Percentiles rank a stretch among this genome's conserved stretches.
phyloP scores from a whole-genome alignment of 2,113 vertebrate species.

The Alexandromys fortis region DNA sequence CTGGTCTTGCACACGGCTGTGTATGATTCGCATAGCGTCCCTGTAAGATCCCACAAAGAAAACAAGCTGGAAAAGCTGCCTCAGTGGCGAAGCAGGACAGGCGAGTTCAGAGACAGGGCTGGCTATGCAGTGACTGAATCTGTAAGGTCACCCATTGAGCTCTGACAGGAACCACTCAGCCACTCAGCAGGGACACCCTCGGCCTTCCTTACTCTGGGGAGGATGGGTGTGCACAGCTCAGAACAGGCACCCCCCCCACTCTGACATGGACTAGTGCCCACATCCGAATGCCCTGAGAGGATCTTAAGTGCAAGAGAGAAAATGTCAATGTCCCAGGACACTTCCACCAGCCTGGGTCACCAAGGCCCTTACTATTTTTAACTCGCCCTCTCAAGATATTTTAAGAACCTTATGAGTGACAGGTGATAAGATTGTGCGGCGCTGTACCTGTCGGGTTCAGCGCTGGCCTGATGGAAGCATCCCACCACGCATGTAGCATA shows the following conservation, averaged over 20 bases:
- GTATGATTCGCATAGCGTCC: no score
- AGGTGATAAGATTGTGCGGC: constrained; percentile 6
- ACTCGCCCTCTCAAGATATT: constrained; percentile 44
- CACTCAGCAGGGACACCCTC: not conserved
- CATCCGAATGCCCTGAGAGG: not conserved
- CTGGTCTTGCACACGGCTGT: no score
- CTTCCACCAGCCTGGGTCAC: not conserved
- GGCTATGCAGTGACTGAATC: no score
- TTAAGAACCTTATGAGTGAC: constrained; percentile 42
- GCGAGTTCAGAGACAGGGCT: rapidly evolving
- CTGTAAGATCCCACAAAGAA: not conserved
- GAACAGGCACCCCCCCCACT: no score
- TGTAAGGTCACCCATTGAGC: not conserved
- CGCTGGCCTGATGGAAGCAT: not conserved
- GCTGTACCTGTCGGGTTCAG: not conserved
- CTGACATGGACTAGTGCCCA: rapidly evolving
- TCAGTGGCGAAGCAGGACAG: not conserved
- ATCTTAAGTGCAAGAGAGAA: not conserved
- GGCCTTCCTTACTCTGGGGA: not conserved
- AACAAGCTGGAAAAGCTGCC: not conserved
- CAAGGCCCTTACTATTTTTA: constrained; percentile 53
- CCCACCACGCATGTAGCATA: rapidly evolving
- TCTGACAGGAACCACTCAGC: not conserved
- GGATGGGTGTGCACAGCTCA: rapidly evolving
- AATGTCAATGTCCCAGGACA: not conserved